Base-by-base conservation (phyloP, 2,888 invertebrate genomes). In the Brachynemurus nebulosus region DNA sequence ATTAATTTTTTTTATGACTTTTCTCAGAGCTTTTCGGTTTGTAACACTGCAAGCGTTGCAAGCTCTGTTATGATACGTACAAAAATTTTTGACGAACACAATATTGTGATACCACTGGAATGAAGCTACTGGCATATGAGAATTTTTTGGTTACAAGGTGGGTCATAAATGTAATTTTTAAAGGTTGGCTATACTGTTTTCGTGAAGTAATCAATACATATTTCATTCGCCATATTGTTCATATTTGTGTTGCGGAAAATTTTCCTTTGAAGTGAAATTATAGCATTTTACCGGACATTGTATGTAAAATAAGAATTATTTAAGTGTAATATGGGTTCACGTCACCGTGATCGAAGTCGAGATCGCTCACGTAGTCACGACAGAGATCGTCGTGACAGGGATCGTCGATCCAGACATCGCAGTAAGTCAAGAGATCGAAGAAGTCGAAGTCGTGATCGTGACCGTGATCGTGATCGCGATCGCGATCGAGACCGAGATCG, bases 331-430 rank as follows among this genome's bases (percentile, higher is more conserved):
- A 74, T 74, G 74, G 71, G 73, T 54, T 72, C 72, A 12, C 63
- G 71, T 44, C 71, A 71, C 53, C 67, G 71, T 17, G 71, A 71
- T 48, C 62, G 69, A 47, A 69, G 70, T 54, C 63, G 70, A 20
- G 69, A 69, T 16, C 60, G 69, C 45, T 67, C 68, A 33, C 47
- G 56, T 7, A 53, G 55, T 23, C 41, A 46, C 17, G n/a, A n/a
- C n/a, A 63, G 70, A 20, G 69, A 69, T 16, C 60, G 69, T 45
- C 44, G 35, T 16, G 48, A 50, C 46, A 53, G 58, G 23, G 55
- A 54, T 46, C 52, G 57, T 8, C 55, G 46, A 44, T 38, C 21
- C 8, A 17, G 46, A 44, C 37, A 30, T n/a, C 33, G 34, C 11
- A 42, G 34, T 16, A 18, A 25, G 12, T 42, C 43, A 3, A 48